Base-by-base conservation (phyloP, 2,888 invertebrate species). In the Melipona bicolor region DNA sequence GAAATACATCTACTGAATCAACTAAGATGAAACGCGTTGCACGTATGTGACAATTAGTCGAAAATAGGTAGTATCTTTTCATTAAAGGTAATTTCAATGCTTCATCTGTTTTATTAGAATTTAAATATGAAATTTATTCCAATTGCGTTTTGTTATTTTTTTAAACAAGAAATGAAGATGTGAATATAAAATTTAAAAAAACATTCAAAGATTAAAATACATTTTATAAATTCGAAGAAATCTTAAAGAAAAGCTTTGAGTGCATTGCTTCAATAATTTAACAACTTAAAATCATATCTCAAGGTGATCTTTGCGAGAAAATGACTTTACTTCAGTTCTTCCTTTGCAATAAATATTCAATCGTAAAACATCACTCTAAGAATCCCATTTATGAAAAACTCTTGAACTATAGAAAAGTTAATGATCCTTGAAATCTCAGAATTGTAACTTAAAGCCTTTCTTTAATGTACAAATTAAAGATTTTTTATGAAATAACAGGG, bases 391-490 rank as follows among this genome's bases (percentile, higher is more conserved):
- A 17, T 68, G 43, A 68, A 68, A 71, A 17, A 49, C 6, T 67
- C 70, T 71, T 2, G 13, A 59, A 27, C 21, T 4, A 6, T 6
- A 65, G 54, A 72, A 4, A 36, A 67, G 61, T 73, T 76, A 64
- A 76, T 62, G 64, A 52, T 56, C 62, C 27, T 43, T 49, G 13
- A 74, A 71, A 52, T 61, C 27, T 70, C 17, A 11, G 36, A 67
- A 72, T 9, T 21, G 21, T 21, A 64, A 19, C 5, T 64, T 64
- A 21, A 13, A 62, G 61, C 19, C 50, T 6, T 2, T 9, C 13
- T 61, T 61, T 24, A 17, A 50, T 21, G n/a, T 21, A 27, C 21
- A 4, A 1, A 9, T 1, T 36, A 24, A 21, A 11, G 11, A 70
- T n/a, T n/a, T 36, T 64, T 13, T 64, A 32, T 21, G 32, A 13